Evolutionary conservation across 2,113 vertebrate species (phyloP).

Genomic region (Passer montanus): DNA sequence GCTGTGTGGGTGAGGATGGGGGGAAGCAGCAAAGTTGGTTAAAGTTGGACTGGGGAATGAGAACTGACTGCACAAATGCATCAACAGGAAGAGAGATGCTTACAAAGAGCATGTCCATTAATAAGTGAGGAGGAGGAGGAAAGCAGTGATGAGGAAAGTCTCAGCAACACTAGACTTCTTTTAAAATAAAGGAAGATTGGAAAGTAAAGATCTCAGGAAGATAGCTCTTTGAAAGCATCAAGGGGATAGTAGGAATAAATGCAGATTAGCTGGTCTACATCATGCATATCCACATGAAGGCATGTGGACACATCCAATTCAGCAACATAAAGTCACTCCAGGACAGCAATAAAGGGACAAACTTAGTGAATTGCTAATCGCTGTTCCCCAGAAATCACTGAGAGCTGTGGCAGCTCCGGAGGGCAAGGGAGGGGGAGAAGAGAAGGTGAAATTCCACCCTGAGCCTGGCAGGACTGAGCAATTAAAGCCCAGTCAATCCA

Average conservation of each 20-base stretch:
- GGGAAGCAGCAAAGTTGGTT: background rate
- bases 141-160: background rate
- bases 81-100: background rate
- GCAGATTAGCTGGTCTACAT: background rate
- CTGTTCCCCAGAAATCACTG: background rate
- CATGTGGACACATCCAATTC: background rate
- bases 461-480: slow-evolving; percentile 12
- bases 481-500: slow-evolving; percentile 62
- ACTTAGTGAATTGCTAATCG: background rate
- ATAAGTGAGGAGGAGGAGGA: background rate
- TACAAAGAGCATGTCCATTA: background rate
- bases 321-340: background rate
- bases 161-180: background rate
- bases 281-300: background rate
- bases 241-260: background rate
- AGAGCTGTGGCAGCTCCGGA: background rate
- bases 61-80: background rate
- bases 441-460: slow-evolving; percentile 30
- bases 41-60: background rate
- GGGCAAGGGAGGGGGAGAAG: background rate
- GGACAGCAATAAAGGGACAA: background rate
- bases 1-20: background rate
- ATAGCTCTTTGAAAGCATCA: background rate
- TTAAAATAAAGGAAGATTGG: background rate
- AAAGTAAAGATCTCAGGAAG: background rate